phyloP scores from a whole-genome alignment of 2,113 vertebrate species.

The Cyanistes caeruleus region DNA sequence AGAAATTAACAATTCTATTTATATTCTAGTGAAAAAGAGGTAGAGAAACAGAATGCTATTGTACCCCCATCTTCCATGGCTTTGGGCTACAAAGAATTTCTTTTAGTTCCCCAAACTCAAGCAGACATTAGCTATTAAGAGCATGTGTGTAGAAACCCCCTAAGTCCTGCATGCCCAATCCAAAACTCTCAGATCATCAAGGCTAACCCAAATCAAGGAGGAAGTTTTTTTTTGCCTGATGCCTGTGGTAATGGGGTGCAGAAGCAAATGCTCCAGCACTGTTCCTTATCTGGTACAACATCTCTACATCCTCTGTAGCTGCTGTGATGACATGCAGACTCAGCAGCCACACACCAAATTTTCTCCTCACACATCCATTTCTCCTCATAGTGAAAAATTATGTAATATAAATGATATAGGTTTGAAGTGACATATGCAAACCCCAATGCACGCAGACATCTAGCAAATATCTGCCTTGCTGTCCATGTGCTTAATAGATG shows the following conservation, averaged over 20 bases:
- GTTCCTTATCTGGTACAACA: not conserved
- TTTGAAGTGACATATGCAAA: not conserved
- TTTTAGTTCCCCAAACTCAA: not conserved
- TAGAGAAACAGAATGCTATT: not conserved
- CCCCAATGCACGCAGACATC: not conserved
- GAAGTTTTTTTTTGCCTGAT: not conserved
- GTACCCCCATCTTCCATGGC: not conserved
- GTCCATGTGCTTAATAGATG: not conserved
- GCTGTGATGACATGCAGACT: not conserved
- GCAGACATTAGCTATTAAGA: not conserved
- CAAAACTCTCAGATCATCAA: not conserved
- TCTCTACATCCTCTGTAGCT: not conserved
- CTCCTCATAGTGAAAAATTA: not conserved
- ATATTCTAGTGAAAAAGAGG: not conserved
- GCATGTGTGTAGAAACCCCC: not conserved
- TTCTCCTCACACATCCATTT: not conserved
- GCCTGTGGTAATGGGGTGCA: not conserved
- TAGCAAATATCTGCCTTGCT: not conserved
- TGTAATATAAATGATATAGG: not conserved
- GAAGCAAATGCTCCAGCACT: not conserved
- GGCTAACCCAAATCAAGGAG: not conserved
- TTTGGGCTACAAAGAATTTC: not conserved
- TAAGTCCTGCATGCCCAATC: not conserved
- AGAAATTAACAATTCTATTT: not conserved
- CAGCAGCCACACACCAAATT: not conserved